These are phyloP conservation scores for Lasaia peninsularis DNA, from an alignment of 1,140 invertebrate genomes.

Conservation along the genomic window DNA sequence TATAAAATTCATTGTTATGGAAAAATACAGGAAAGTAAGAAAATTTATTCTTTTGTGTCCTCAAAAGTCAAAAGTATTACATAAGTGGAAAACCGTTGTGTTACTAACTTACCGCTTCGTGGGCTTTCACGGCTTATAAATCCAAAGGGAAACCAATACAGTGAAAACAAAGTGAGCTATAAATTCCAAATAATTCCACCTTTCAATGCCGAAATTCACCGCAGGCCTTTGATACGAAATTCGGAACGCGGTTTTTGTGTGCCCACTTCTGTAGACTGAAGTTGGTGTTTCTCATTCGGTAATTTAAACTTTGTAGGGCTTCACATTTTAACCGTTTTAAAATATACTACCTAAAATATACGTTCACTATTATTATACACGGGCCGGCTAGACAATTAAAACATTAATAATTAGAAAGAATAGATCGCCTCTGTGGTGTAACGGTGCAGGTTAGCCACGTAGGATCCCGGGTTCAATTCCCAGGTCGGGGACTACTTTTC, in stretches of 20 bases:
- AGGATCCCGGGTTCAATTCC: too few species aligned
- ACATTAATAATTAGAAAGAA: too few species aligned
- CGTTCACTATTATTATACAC: too few species aligned
- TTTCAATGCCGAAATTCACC: conserved; percentile 22
- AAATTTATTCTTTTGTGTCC: conserved; percentile 5
- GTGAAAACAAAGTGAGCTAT: conserved; percentile 37
- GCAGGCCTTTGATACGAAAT: conserved; percentile 24
- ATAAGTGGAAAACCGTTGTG: not conserved
- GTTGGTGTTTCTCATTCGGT: not conserved
- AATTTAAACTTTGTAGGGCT: not conserved
- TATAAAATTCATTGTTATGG: not conserved
- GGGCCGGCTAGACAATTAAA: too few species aligned
- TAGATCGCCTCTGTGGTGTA: too few species aligned
- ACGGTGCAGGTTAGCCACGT: too few species aligned
- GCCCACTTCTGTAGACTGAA: conserved; percentile 6
- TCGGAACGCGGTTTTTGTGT: conserved; percentile 21
- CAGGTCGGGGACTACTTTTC: too few species aligned
- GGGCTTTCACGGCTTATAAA: conserved; percentile 37
- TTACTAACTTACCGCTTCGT: conserved; percentile 23
- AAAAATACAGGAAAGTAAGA: not conserved
- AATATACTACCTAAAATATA: not conserved
- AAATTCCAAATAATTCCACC: conserved; percentile 40
- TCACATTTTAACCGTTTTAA: not conserved
- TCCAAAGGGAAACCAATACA: conserved; percentile 37
- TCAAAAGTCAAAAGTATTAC: conserved; percentile 2